A percentile compares a stretch with the other conserved stretches of the same genome.
These are phyloP conservation scores for Ctenopoma kingsleyae DNA, from an alignment of 2,797 vertebrate species.

Conservation along the genomic window DNA sequence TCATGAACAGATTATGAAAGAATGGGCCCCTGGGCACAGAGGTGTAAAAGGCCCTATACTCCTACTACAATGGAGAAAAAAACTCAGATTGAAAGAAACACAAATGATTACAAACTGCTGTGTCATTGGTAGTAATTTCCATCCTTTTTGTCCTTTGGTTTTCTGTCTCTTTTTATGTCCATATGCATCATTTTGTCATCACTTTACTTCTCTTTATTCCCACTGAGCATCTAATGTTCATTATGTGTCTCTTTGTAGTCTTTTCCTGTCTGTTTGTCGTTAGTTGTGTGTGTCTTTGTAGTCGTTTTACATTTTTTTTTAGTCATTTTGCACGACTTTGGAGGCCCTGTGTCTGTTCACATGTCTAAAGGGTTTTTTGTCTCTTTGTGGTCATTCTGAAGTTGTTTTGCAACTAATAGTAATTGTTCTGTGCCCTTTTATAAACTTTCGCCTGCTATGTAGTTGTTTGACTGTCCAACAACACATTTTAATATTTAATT, in stretches of 20 bases:
- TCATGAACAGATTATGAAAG: background rate
- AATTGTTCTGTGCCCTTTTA: too few species aligned
- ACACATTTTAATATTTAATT: background rate
- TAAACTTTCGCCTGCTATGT: too few species aligned
- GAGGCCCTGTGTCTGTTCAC: background rate
- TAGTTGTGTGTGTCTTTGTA: background rate
- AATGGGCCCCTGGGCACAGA: background rate
- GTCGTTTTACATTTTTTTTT: background rate
- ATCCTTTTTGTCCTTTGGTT: background rate
- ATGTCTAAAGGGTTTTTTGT: background rate
- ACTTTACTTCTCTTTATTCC: too few species aligned
- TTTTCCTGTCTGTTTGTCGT: background rate
- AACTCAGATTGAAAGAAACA: background rate
- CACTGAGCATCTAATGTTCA: too few species aligned
- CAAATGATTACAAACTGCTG: background rate
- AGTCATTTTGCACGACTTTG: background rate
- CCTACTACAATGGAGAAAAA: slow-evolving; percentile 1
- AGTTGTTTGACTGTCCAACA: background rate
- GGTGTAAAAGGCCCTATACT: background rate
- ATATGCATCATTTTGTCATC: background rate
- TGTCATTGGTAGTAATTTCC: background rate
- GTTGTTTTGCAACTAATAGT: too few species aligned
- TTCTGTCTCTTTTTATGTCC: background rate
- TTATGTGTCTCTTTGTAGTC: background rate
- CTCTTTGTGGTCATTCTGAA: background rate